A percentile compares a stretch with the other conserved stretches of the same genome.
phyloP scores from a whole-genome alignment of 2,113 vertebrate genomes.

The Phocoena sinus region DNA sequence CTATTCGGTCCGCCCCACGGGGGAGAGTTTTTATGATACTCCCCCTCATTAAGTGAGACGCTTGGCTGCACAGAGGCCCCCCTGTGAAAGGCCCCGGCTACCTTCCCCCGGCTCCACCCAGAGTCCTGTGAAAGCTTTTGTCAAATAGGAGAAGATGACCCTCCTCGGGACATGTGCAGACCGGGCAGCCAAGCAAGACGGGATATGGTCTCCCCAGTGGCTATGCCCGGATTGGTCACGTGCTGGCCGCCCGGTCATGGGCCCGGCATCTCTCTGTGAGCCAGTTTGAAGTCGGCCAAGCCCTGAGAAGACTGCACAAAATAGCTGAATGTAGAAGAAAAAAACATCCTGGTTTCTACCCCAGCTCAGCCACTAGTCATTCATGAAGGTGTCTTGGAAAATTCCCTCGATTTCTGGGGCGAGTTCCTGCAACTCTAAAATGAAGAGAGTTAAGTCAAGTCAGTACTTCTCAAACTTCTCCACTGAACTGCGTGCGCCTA shows the following conservation, averaged over 20 bases:
- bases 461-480: accelerated
- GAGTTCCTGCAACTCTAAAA: no score
- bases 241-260: not conserved
- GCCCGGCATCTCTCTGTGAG: not conserved
- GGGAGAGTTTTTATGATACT: accelerated
- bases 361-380: not conserved
- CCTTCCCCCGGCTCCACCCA: not conserved
- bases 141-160: not conserved
- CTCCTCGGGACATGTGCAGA: accelerated
- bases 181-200: accelerated
- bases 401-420: not conserved
- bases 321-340: not conserved
- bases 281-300: not conserved
- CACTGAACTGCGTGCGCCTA: accelerated
- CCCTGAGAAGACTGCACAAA: not conserved
- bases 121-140: not conserved
- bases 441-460: accelerated
- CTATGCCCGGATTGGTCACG: accelerated
- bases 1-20: not conserved
- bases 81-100: no score
- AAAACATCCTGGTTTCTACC: not conserved
- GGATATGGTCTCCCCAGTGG: not conserved
- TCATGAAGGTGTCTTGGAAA: not conserved
- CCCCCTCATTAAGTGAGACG: not conserved
- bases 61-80: not conserved